Base-by-base conservation (phyloP, 2,888 invertebrate genomes). In the Pheosia gnoma region DNA sequence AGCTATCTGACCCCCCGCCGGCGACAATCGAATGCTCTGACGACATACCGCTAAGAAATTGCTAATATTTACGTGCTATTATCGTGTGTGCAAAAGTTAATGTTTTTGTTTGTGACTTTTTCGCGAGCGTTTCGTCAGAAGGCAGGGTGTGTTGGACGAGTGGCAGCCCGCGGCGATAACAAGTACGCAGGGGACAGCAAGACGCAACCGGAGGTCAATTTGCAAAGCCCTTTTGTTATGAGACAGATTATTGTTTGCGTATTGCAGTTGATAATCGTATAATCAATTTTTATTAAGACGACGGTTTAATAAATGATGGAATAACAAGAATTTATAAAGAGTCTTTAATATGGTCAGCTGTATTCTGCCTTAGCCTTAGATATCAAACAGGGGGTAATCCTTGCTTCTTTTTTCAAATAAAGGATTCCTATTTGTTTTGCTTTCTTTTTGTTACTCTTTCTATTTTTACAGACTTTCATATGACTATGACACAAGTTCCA, bases 1-100 rank as follows among this genome's bases (percentile, higher is more conserved):
- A 66, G 89, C 87, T 91, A 90, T 81, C 77, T 89, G 91, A 88
- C 89, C 92, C 91, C 92, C 92, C 79, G 81, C 82, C 84, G 83
- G 76, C 74, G 71, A 65, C 54, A 63, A 62, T 63, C 77, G 80
- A 65, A 58, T 70, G 59, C 70, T 60, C 70, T 92, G 91, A 91
- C 82, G 91, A 88, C 88, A 90, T 71, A 74, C 52, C 59, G 60
- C 62, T 47, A 60, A 58, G 37, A 65, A 62, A 80, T 91, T 91
- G 85, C 78, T 70, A 61, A 61, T 80, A 71, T 80, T 83, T 78
- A 75, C 78, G 62, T 69, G 66, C 49, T 59, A 64, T 62, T 77
- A 81, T 80, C 74, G 52, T 62, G 59, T 39, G 59, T 39, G 55
- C 66, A 62, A 71, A 72, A 72, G 74, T 74, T 65, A 69, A 67